Percentiles rank a stretch among this genome's conserved stretches.
Conservation (phyloP, 2,113 vertebrate species). For the Pygoscelis antarcticus region DNA sequence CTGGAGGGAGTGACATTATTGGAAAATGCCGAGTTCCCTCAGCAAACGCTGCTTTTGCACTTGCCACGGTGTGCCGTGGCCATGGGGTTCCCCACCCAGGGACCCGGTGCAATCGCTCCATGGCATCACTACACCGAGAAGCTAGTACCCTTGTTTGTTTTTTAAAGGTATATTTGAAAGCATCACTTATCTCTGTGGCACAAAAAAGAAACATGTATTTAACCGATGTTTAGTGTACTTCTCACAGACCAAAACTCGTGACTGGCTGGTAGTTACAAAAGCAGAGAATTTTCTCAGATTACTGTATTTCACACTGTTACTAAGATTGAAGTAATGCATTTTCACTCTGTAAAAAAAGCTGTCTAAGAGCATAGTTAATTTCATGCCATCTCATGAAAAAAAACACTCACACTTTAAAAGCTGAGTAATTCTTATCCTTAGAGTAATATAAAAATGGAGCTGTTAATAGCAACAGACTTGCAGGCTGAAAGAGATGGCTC, state of each 20-base stretch:
- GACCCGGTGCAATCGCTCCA: rapidly evolving
- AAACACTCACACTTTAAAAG: no score
- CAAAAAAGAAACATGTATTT: not conserved
- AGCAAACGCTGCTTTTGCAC: not conserved
- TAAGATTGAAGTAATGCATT: not conserved
- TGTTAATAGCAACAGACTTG: not conserved
- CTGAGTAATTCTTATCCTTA: not conserved
- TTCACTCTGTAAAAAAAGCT: not conserved
- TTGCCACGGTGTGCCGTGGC: rapidly evolving
- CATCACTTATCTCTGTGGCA: not conserved
- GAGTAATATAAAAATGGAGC: not conserved
- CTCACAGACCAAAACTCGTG: not conserved
- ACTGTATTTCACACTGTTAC: not conserved
- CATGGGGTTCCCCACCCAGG: rapidly evolving
- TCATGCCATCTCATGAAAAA: not conserved
- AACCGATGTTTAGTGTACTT: not conserved
- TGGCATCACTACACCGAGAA: not conserved
- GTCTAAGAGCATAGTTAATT: not conserved
- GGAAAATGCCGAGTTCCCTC: rapidly evolving
- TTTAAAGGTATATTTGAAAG: not conserved
- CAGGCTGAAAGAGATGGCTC: not conserved
- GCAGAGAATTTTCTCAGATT: not conserved
- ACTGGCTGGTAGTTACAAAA: not conserved
- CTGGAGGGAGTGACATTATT: not conserved
- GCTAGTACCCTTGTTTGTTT: not conserved